Percentiles rank a stretch among this genome's conserved stretches.
Evolutionary conservation across 2,797 vertebrate genomes (phyloP).

Genomic region (Macropus fuliginosus): DNA sequence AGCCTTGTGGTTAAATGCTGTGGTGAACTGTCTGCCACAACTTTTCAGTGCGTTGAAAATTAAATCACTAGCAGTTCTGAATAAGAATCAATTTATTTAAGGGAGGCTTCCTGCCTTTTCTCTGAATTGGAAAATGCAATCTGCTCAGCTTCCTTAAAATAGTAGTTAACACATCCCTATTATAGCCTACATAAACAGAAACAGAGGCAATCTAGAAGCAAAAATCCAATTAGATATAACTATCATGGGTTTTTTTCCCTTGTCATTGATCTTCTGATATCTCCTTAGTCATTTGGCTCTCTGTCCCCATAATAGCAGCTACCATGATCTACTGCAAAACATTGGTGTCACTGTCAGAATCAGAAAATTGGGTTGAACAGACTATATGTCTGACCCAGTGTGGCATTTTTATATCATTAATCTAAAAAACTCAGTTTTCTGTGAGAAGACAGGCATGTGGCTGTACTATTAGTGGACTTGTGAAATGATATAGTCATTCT

Average conservation of each 20-base stretch:
- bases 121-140: not conserved
- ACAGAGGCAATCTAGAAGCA: not conserved
- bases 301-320: not conserved
- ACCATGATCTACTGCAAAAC: not conserved
- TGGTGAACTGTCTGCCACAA: not conserved
- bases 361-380: not conserved
- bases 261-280: not conserved
- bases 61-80: not conserved
- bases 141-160: not conserved
- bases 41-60: not conserved
- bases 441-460: not conserved
- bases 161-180: not conserved
- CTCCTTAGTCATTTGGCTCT: not conserved
- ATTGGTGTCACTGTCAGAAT: not conserved
- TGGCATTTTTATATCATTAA: not conserved
- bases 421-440: not conserved
- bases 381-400: not conserved
- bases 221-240: not conserved
- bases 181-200: not conserved
- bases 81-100: not conserved
- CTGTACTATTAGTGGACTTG: not conserved
- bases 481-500: not conserved
- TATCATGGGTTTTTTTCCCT: not conserved
- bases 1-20: not conserved
- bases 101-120: not conserved